Base-by-base conservation (phyloP, 2,113 vertebrate genomes). In the Perognathus longimembris region DNA sequence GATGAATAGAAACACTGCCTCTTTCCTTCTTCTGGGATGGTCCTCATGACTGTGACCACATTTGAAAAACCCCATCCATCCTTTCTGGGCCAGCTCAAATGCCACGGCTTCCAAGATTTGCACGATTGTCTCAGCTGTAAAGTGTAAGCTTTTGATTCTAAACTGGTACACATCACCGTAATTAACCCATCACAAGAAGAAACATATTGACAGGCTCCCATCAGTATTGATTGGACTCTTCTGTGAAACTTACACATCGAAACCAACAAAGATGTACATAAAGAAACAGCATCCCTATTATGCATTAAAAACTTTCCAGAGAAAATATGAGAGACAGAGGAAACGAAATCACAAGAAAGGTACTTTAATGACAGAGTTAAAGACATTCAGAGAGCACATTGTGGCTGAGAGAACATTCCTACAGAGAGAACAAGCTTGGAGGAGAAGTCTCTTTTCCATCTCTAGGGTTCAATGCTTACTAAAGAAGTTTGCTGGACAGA, bases 221-320 rank as follows among this genome's bases (percentile, higher is more conserved):
- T 59, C 21, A 66, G 30, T 76, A 79, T 15, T 11, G 18, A 66
- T 50, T 57, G 84, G 34, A 61, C 30, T 6, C 4, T 21, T 75
- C 34, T 32, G 15, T 71, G 61, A 91, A 75, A 59, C 75, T 7
- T 84, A 66, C 28, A 66, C 4, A 61, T 54, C 42, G n/a, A 38
- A 61, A 14, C 28, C 76, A 76, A 73, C 70, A 91, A 63, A 17
- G 34, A 32, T 1, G 9, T 3, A 61, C 32, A n/a, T 32, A 59
- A 92, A 61, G 32, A 82, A 91, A 28, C 14, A 79, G 75, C 64
- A 38, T 83, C 40, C 86, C 54, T 38, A 66, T 91, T 54, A 71
- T 61, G 0, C 36, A 76, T 61, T 76, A 20, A n/a, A 50, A 89
- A 63, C 15, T 64, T 89, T 7, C 6, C 26, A 57, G 50, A 30